A percentile compares a stretch with the other conserved stretches of the same genome.
phyloP scores from a whole-genome alignment of 2,888 invertebrate genomes.

The Lasiommata megera region DNA sequence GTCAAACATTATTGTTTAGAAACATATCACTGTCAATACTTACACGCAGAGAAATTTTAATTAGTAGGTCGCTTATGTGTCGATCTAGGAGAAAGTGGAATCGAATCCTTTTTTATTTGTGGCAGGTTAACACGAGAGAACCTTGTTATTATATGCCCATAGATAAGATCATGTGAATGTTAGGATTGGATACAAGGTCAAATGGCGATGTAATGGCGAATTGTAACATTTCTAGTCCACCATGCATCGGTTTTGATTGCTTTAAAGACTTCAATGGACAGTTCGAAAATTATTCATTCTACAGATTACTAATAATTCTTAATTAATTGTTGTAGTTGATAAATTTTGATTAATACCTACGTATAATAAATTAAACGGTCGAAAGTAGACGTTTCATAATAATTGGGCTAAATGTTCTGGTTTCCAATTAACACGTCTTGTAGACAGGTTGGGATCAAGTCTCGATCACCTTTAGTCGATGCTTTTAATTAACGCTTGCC shows the following conservation, averaged over 20 bases:
- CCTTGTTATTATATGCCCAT: not conserved
- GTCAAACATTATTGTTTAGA: conserved; percentile 45
- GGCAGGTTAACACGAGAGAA: conserved; percentile 34
- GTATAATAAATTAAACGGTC: conserved; percentile 21
- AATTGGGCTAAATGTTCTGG: conserved; percentile 55
- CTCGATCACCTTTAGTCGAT: conserved; percentile 64
- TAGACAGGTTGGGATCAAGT: conserved; percentile 46
- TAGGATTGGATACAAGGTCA: not conserved
- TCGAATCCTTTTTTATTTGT: conserved; percentile 41
- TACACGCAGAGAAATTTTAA: conserved; percentile 53
- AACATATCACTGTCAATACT: conserved; percentile 50
- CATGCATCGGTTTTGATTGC: not conserved
- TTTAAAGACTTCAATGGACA: not conserved
- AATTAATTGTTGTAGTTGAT: not conserved
- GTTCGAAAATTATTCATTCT: not conserved
- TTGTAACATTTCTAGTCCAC: too few relatives aligned
- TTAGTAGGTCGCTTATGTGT: conserved; percentile 50
- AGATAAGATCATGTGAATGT: not conserved
- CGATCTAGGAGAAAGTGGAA: conserved; percentile 56
- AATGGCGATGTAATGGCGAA: not conserved
- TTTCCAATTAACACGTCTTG: conserved; percentile 55
- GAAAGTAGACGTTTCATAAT: conserved; percentile 41
- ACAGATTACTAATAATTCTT: not conserved
- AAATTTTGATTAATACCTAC: not conserved
- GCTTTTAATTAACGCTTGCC: conserved; percentile 73